Evolutionary conservation across 2,113 vertebrate species (phyloP).

Genomic region (Apus apus): DNA sequence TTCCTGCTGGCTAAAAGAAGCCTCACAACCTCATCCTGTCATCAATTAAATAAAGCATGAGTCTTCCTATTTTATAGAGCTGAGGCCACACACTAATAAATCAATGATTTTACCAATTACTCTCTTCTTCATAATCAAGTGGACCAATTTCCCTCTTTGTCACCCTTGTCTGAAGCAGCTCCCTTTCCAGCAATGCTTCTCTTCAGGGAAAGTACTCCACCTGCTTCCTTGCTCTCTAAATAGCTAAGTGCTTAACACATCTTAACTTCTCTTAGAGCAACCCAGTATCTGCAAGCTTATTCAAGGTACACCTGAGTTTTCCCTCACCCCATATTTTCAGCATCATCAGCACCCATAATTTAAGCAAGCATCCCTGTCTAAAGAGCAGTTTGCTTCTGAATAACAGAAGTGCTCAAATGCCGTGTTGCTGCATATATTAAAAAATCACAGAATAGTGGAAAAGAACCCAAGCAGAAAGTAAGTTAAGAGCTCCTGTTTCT

Average conservation of each 20-base stretch:
- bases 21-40: conserved; percentile 2
- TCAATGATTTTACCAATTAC: background rate
- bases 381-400: conserved; percentile 23
- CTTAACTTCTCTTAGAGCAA: background rate
- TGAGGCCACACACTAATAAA: background rate
- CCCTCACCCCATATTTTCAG: background rate
- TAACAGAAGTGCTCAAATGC: background rate
- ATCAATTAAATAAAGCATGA: conserved; percentile 7
- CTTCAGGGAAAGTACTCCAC: background rate
- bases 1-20: conserved; percentile 31
- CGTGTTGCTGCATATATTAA: background rate
- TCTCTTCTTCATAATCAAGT: background rate
- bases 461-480: background rate
- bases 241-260: background rate
- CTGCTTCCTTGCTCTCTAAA: background rate
- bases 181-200: background rate
- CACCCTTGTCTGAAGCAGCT: background rate
- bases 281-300: background rate
- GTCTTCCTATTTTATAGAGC: background rate
- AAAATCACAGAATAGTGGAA: background rate
- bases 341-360: background rate
- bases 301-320: background rate
- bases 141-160: background rate
- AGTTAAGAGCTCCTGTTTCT: background rate
- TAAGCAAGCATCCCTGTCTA: conserved; percentile 12